Conservation (phyloP, 1,140 invertebrate species). For the Drosophila erecta region DNA sequence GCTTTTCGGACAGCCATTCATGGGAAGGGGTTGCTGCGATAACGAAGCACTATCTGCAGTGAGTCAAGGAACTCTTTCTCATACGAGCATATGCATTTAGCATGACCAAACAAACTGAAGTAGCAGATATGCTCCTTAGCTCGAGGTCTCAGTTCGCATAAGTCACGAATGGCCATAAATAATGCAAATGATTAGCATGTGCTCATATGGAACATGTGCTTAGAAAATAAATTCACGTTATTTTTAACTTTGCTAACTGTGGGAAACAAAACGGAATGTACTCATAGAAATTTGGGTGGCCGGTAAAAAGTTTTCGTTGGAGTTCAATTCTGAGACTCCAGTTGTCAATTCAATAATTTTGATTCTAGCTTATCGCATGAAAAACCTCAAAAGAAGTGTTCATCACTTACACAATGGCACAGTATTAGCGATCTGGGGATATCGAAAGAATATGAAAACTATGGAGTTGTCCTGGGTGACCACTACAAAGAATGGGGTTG, state of each 20-base stretch:
- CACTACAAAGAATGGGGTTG: conserved; percentile 26
- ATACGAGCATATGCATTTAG: conserved; percentile 10
- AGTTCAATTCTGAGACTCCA: too few species aligned
- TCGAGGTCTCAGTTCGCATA: conserved; percentile 27
- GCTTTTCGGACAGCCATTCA: conserved; percentile 25
- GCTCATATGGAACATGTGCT: conserved; percentile 29
- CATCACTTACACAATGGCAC: conserved; percentile 1
- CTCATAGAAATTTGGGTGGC: too few species aligned
- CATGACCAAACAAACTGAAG: conserved; percentile 4
- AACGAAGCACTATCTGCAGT: conserved; percentile 2
- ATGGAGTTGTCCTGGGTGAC: conserved; percentile 21
- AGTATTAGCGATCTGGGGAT: conserved; percentile 21
- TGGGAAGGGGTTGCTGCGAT: conserved; percentile 17
- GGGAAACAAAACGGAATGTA: neutral
- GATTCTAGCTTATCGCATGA: too few species aligned
- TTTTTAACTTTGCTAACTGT: conserved; percentile 11
- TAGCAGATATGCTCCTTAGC: conserved; percentile 9
- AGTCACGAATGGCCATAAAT: conserved; percentile 70
- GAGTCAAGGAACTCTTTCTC: neutral
- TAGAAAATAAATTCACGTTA: conserved; percentile 9
- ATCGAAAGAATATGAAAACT: conserved; percentile 10
- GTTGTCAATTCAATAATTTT: too few species aligned
- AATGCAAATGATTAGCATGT: conserved; percentile 64
- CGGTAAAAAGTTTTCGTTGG: too few species aligned
- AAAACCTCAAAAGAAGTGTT: conserved; percentile 4